Evolutionary conservation across 2,113 vertebrate genomes (phyloP), one percentile per base, ranked within the genome.

Genomic region (Zootoca vivipara): DNA sequence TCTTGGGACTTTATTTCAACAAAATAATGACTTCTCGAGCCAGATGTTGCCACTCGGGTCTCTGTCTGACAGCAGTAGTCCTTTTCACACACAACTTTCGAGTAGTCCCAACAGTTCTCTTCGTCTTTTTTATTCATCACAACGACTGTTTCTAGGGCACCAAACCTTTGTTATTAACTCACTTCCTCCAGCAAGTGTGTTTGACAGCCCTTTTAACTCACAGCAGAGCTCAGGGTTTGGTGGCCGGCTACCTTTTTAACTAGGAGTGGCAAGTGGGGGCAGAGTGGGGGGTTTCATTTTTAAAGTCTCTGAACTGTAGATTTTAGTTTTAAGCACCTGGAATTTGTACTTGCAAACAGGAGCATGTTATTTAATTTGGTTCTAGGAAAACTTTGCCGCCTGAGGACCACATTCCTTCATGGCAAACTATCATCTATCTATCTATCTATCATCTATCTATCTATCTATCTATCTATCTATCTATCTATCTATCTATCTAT

Each of bases 101-200:
- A 65, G 62, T 15, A 33, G 80, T 18, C 35, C 7, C 62, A 67
- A 42, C 77, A 16, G 26, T 9, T 67, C 62, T 30, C 62, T 92
- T 87, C 64, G 58, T 90, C 33, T 72, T 42, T 92, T 90, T 89
- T 56, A 90, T 92, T 85, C 94, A 85, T 78, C 90, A 30, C 46
- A 52, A 7, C 86, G 90, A 40, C 79, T 79, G 2, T 87, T 92
- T 85, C 9, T 22, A 46, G 56, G 56, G 70, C 0, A 0, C 80
- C 20, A 87, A 56, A 83, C 89, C 72, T 89, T 92, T 87, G 62
- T 87, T 75, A 67, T 86, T 89, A 88, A 78, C 24, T 91, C 82
- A 26, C 75, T 81, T 92, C 62, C 77, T 91, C 72, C 67, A 70
- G 87, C 81, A 87, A 56, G 90, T 83, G 33, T 78, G 75, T 8